Base-by-base conservation (phyloP, 2,797 vertebrate genomes). In the Schizopygopsis pylzovi region DNA sequence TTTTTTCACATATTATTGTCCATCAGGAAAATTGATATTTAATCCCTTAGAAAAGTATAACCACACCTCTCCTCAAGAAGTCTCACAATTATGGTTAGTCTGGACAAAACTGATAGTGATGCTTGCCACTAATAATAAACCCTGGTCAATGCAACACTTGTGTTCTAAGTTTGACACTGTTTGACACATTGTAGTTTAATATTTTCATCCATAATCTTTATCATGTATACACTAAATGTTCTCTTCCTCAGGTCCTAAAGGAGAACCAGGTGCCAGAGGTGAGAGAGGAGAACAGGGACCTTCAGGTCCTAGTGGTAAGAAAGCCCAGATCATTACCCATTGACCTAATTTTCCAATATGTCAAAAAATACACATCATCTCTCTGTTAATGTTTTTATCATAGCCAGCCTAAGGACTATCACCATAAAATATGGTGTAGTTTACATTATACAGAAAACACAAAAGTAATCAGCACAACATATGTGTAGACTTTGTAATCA, bases 231-330 rank as follows among this genome's bases (percentile, higher is more conserved):
- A 15, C 33, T 39, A 11, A 52, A 52, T 68, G 43, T 0, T 77
- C 0, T 54, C 6, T 70, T 71, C 13, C 3, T 54, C 80, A 81
- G 84, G 87, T 25, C 15, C 11, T 39, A 70, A 86, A 77, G 47
- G 88, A 87, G 77, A 15, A 1, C 4, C 18, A 22, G 80, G 83
- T 41, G 4, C 18, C 15, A 70, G 37, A 6, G 89, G 89, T 39
- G 41, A 37, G 11, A 70, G 0, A 49, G 89, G 89, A 41, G 37
- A 39, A n/a, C 33, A 6, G 11, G 87, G 87, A 12, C n/a, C 37
- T 33, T 4, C 67, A 54, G 84, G 87, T 39, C 12, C 6, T 70
- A 12, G 22, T 47, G 87, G 86, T 88, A 52, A 84, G 82, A 43
- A 54, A 25, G 22, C 22, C 5, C 45, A 56, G 49, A 77, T 39